phyloP scores from a whole-genome alignment of 2,888 invertebrate species.

The Macropis europaea region DNA sequence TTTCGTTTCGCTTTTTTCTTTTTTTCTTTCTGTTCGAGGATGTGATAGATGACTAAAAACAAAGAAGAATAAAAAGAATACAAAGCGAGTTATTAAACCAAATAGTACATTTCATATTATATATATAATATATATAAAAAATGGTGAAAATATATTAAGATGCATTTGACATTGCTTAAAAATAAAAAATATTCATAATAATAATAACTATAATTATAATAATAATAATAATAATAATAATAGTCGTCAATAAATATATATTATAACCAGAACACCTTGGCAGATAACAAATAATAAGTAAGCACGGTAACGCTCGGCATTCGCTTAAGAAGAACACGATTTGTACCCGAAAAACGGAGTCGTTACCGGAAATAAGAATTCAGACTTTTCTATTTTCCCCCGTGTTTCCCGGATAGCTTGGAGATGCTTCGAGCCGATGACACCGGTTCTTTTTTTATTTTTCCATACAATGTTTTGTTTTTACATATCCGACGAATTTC shows the following conservation, averaged over 20 bases:
- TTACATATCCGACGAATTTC: conserved; percentile 49
- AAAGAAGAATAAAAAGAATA: conserved; percentile 64
- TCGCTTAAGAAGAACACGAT: conserved; percentile 61
- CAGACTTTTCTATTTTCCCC: conserved; percentile 49
- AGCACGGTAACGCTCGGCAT: conserved; percentile 77
- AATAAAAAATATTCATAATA: conserved; percentile 72
- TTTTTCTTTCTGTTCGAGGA: conserved; percentile 57
- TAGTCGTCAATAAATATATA: conserved; percentile 79
- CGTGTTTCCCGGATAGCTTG: conserved; percentile 34
- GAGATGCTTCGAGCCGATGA: conserved; percentile 52
- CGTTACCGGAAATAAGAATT: conserved; percentile 55
- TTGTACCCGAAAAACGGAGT: conserved; percentile 68
- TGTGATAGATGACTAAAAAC: conserved; percentile 73
- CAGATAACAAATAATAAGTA: conserved; percentile 79
- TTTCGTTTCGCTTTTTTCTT: background rate
- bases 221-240: conserved; percentile 70
- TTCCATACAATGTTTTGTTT: conserved; percentile 49
- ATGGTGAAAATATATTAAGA: conserved; percentile 80
- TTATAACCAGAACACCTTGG: conserved; percentile 80
- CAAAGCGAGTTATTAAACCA: conserved; percentile 78
- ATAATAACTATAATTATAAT: conserved; percentile 69
- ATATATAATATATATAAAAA: conserved; percentile 68
- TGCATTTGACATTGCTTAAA: conserved; percentile 78
- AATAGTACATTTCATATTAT: conserved; percentile 79
- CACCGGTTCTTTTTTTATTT: conserved; percentile 46